A percentile compares a stretch with the other conserved stretches of the same genome.
Evolutionary conservation across 1,140 invertebrate genomes (phyloP).

Genomic region (Sycophila sp.): DNA sequence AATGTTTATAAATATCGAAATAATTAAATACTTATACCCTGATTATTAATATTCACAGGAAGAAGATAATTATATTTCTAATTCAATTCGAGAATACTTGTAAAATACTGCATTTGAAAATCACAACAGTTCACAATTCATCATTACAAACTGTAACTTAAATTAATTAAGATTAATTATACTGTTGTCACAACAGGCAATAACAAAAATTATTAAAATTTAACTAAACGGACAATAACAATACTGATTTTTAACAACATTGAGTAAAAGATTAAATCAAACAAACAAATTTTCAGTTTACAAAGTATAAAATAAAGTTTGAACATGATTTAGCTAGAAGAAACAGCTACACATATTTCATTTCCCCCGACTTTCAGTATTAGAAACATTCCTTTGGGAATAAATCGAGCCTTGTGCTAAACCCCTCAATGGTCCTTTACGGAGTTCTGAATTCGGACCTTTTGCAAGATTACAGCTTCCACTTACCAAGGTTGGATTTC

Average conservation of each 20-base stretch:
- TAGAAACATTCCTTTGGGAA: slow-evolving; percentile 66
- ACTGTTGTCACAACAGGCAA: slow-evolving; percentile 5
- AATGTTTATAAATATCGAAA: too few species aligned
- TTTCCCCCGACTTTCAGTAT: slow-evolving; percentile 69
- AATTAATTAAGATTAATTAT: neutral
- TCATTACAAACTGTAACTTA: neutral
- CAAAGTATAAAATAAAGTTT: slow-evolving; percentile 15
- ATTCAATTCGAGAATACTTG: neutral
- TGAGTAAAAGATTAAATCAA: neutral
- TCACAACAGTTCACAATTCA: slow-evolving; percentile 11
- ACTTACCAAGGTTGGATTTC: slow-evolving; percentile 64
- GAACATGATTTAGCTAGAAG: slow-evolving; percentile 45
- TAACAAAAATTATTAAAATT: slow-evolving; percentile 40
- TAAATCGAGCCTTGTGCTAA: slow-evolving; percentile 77
- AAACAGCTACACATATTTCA: slow-evolving; percentile 64
- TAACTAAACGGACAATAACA: neutral
- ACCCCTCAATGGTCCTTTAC: slow-evolving; percentile 72
- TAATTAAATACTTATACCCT: too few species aligned
- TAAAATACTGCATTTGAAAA: slow-evolving; percentile 18
- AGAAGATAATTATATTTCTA: too few species aligned
- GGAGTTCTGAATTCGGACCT: slow-evolving; percentile 71
- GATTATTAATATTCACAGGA: too few species aligned
- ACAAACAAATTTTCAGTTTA: neutral
- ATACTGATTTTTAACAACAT: neutral
- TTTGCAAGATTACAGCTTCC: slow-evolving; percentile 65